Percentiles rank a stretch among this genome's conserved stretches.
Evolutionary conservation across 2,113 vertebrate genomes (phyloP).

Genomic region (Elachura formosa): DNA sequence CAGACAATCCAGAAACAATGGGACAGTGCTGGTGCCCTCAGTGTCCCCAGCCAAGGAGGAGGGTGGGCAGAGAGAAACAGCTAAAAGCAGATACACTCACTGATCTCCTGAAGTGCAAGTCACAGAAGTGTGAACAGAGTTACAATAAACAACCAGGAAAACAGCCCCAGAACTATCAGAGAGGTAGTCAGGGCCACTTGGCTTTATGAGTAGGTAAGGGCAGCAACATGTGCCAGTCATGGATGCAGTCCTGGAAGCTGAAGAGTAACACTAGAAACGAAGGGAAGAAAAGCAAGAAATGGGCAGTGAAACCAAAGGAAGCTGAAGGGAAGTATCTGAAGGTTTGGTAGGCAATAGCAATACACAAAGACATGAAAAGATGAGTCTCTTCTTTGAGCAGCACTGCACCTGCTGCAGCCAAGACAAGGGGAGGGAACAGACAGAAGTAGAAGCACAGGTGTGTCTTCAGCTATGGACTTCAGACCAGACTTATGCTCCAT

Average conservation of each 20-base stretch:
- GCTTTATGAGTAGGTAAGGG: neutral
- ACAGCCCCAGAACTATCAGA: neutral
- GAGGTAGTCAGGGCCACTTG: neutral
- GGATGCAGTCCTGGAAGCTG: neutral
- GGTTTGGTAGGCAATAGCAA: neutral
- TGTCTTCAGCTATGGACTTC: neutral
- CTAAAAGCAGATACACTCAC: neutral
- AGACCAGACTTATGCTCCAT: neutral
- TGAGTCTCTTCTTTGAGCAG: neutral
- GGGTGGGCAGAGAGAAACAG: neutral
- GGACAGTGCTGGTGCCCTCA: neutral
- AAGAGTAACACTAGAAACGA: neutral
- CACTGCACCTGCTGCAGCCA: neutral
- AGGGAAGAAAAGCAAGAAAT: neutral
- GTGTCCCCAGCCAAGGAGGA: neutral
- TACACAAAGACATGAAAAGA: neutral
- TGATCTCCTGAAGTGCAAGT: rapidly evolving
- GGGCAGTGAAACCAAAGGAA: neutral
- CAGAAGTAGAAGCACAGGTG: neutral
- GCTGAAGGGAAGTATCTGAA: neutral
- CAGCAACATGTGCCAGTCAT: neutral
- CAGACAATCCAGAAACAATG: rapidly evolving
- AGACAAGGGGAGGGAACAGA: neutral
- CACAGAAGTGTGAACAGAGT: neutral
- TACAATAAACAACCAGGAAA: neutral